Percentiles rank a stretch among this genome's conserved stretches.
Evolutionary conservation across 2,888 invertebrate species (phyloP).

Genomic region (Hemistola chrysoprasaria): DNA sequence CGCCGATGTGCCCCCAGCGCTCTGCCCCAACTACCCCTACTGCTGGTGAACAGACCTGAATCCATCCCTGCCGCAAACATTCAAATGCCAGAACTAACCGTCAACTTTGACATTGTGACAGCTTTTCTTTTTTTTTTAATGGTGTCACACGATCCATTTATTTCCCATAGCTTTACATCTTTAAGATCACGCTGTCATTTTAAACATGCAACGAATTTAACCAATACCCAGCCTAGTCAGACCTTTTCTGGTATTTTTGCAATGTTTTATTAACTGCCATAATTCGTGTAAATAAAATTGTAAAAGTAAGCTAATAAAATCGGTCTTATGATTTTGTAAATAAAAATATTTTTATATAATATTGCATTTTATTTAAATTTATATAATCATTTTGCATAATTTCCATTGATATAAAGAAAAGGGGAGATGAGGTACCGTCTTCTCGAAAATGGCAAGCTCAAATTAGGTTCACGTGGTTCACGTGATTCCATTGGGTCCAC

Average conservation of each 20-base stretch:
- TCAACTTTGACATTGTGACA: constrained; percentile 23
- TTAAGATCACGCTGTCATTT: background rate
- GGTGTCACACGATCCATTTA: background rate
- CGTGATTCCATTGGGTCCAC: no score
- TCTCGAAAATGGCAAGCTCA: no score
- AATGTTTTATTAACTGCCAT: constrained; percentile 15
- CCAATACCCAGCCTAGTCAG: no score
- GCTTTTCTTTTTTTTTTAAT: constrained; percentile 6
- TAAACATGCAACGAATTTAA: no score
- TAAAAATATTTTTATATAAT: constrained; percentile 36
- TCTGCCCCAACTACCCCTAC: constrained; percentile 84
- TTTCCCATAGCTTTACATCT: no score
- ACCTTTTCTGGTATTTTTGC: background rate
- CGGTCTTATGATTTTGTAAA: constrained; percentile 38
- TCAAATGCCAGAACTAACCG: constrained; percentile 16
- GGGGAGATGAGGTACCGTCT: no score
- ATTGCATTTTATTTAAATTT: background rate
- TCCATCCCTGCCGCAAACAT: constrained; percentile 11
- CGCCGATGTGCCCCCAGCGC: constrained; percentile 76
- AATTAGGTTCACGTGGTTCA: no score
- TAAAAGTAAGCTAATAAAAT: background rate
- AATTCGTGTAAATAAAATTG: background rate
- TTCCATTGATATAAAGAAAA: no score
- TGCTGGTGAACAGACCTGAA: constrained; percentile 55
- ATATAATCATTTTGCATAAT: no score